phyloP scores from a whole-genome alignment of 1,140 invertebrate species.

The Stenopsyche tienmushanensis region DNA sequence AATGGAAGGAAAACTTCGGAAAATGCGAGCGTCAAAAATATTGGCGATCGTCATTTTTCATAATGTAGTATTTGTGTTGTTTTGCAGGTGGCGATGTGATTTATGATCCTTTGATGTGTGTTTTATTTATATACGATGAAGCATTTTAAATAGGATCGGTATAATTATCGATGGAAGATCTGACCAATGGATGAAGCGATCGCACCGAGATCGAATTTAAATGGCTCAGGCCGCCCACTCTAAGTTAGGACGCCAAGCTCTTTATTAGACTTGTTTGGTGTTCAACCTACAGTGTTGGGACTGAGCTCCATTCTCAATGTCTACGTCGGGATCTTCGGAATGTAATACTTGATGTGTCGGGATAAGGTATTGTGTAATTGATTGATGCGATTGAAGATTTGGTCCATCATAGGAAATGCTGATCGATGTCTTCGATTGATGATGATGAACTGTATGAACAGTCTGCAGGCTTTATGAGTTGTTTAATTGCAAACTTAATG shows the following conservation, averaged over 20 bases:
- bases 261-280: slow-evolving; percentile 73
- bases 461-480: too few relatives aligned
- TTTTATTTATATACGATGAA: background rate
- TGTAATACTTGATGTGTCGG: too few relatives aligned
- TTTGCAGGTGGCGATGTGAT: background rate
- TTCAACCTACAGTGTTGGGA: slow-evolving; percentile 86
- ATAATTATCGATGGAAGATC: background rate
- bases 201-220: background rate
- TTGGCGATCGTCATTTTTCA: slow-evolving; percentile 22
- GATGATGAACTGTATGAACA: too few relatives aligned
- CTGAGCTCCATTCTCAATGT: slow-evolving; percentile 50
- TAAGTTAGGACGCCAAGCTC: slow-evolving; percentile 86
- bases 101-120: too few relatives aligned
- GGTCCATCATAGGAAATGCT: too few relatives aligned
- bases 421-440: too few relatives aligned
- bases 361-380: too few relatives aligned
- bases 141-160: background rate
- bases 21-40: background rate
- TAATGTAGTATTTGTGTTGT: too few relatives aligned
- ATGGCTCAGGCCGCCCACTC: slow-evolving; percentile 67
- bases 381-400: too few relatives aligned
- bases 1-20: slow-evolving; percentile 1
- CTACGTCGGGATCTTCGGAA: too few relatives aligned
- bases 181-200: background rate
- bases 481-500: too few relatives aligned